These are phyloP conservation scores for Ammospiza nelsoni DNA, from an alignment of 2,113 vertebrate species.

Conservation along the genomic window DNA sequence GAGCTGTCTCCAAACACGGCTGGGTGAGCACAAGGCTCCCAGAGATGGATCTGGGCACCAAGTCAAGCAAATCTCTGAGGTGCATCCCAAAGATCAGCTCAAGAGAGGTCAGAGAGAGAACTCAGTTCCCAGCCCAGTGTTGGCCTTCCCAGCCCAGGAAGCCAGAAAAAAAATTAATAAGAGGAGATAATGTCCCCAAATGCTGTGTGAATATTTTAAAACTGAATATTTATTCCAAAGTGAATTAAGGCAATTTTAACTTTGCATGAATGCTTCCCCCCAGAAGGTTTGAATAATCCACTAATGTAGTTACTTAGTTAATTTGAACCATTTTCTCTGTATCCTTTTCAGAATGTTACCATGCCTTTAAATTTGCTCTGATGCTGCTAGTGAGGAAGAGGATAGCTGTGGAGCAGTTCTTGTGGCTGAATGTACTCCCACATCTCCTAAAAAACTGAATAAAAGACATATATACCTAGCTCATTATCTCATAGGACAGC, in stretches of 20 bases:
- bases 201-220: slow-evolving; percentile 5
- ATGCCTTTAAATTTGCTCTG: neutral
- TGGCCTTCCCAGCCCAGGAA: neutral
- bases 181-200: neutral
- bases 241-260: slow-evolving; percentile 3
- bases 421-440: neutral
- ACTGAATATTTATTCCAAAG: neutral
- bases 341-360: neutral
- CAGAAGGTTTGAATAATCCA: slow-evolving; percentile 1
- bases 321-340: neutral
- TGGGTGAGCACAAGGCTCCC: neutral
- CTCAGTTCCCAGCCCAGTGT: neutral
- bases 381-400: neutral
- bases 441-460: neutral
- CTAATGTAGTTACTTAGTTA: neutral
- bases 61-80: neutral
- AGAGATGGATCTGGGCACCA: neutral
- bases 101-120: neutral
- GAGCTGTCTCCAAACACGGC: rapidly evolving
- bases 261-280: neutral
- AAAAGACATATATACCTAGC: neutral
- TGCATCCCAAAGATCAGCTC: neutral
- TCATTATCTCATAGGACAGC: neutral
- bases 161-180: neutral
- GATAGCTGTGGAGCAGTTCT: neutral